Percentiles rank a stretch among this genome's conserved stretches.
Conservation (phyloP, 2,888 invertebrate species). For the Sycophila texana region DNA sequence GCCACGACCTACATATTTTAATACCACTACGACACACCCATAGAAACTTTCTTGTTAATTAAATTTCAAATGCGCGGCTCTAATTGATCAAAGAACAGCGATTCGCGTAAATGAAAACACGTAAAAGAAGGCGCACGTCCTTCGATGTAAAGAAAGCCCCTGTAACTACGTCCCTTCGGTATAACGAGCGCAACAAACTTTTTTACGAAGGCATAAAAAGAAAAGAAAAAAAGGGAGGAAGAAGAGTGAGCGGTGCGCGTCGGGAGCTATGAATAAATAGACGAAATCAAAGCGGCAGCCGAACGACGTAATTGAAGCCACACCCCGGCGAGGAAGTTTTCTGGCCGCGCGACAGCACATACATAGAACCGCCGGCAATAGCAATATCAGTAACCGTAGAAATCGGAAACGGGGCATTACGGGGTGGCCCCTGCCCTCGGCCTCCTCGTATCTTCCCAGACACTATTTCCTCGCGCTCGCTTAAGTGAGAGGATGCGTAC, state of each 20-base stretch:
- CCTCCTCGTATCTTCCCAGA: slow-evolving; percentile 25
- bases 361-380: not conserved
- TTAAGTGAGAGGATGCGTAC: not conserved
- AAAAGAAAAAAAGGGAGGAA: no score
- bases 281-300: not conserved
- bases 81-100: no score
- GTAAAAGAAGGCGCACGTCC: no score
- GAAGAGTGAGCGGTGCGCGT: no score
- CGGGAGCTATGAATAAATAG: no score
- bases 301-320: slow-evolving; percentile 8
- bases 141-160: no score
- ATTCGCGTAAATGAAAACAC: no score
- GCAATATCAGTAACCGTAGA: slow-evolving; percentile 41
- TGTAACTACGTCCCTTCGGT: no score
- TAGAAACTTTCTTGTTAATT: no score
- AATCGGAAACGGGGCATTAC: slow-evolving; percentile 42
- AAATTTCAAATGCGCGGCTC: no score
- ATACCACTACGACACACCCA: not conserved
- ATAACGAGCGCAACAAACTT: no score
- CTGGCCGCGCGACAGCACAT: not conserved
- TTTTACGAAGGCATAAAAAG: no score
- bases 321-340: not conserved
- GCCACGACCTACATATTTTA: not conserved
- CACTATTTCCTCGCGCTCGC: slow-evolving; percentile 14
- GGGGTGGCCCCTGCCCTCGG: not conserved